Conservation (phyloP, 2,888 invertebrate genomes). For the Cyclophora albipunctata region DNA sequence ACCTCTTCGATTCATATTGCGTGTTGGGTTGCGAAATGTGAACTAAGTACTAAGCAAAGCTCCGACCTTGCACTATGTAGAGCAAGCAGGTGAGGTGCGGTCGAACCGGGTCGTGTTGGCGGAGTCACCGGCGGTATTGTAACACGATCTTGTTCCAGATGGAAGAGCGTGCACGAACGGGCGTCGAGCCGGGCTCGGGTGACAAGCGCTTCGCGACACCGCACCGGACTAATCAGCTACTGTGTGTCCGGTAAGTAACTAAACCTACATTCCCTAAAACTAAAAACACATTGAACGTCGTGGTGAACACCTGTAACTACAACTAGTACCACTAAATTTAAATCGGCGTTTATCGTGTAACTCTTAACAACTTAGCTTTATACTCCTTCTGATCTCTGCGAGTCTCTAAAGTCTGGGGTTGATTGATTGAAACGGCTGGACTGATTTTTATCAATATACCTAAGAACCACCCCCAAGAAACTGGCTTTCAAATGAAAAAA, state of each 20-base stretch:
- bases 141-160: slow-evolving; percentile 62
- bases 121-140: slow-evolving; percentile 20
- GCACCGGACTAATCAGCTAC: slow-evolving; percentile 40
- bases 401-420: no score
- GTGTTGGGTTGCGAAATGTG: not conserved
- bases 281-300: not conserved
- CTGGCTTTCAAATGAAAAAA: no score
- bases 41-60: slow-evolving; percentile 3
- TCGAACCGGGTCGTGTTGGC: slow-evolving; percentile 5
- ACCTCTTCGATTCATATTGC: not conserved
- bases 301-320: not conserved
- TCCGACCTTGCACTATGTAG: slow-evolving; percentile 19
- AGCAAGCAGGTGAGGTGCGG: slow-evolving; percentile 23
- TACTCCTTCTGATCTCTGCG: no score
- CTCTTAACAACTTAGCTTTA: no score
- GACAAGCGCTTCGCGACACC: slow-evolving; percentile 53
- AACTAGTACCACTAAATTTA: no score
- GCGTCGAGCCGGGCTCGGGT: slow-evolving; percentile 57
- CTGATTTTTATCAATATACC: no score
- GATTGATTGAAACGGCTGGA: no score
- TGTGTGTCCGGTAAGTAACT: slow-evolving; percentile 48
- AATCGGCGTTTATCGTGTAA: no score
- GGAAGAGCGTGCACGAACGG: slow-evolving; percentile 57
- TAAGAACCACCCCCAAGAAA: no score
- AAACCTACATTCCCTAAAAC: slow-evolving; percentile 8